These are phyloP conservation scores for Hiodon tergisus DNA, from an alignment of 2,113 vertebrate genomes.

Conservation along the genomic window DNA sequence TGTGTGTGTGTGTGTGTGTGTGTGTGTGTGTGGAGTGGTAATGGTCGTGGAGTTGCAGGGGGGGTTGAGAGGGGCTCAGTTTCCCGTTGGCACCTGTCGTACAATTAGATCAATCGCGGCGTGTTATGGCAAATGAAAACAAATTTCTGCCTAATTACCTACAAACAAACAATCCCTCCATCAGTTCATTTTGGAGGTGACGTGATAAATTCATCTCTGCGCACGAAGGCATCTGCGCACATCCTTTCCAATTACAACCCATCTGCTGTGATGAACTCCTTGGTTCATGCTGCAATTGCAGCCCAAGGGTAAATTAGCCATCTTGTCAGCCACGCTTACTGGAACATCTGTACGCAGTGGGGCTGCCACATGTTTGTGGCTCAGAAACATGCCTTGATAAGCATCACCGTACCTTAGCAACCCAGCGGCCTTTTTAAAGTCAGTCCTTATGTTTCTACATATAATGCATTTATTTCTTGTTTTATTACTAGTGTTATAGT, in stretches of 20 bases:
- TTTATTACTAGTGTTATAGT: too few relatives aligned
- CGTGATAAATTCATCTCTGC: conserved; percentile 74
- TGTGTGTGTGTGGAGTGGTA: neutral
- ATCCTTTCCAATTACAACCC: conserved; percentile 70
- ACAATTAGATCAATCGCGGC: conserved; percentile 55
- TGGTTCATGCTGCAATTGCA: conserved; percentile 38
- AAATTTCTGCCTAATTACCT: conserved; percentile 90
- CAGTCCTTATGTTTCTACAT: too few relatives aligned
- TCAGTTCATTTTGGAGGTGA: conserved; percentile 71
- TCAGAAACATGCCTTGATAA: conserved; percentile 20
- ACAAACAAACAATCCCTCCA: conserved; percentile 78
- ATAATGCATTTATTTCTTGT: too few relatives aligned
- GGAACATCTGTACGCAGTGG: conserved; percentile 60
- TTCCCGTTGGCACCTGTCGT: conserved; percentile 40
- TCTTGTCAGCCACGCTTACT: conserved; percentile 60
- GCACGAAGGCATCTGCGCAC: conserved; percentile 75
- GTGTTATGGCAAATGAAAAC: conserved; percentile 75
- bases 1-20: neutral
- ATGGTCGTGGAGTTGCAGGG: neutral
- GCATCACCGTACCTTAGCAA: neutral
- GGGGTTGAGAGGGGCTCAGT: neutral
- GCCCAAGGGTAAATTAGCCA: conserved; percentile 66
- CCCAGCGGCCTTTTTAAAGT: too few relatives aligned
- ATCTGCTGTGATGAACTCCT: conserved; percentile 72
- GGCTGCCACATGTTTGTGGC: conserved; percentile 41